Conservation (phyloP, 2,888 invertebrate genomes). For the Nephrotoma flavescens region DNA sequence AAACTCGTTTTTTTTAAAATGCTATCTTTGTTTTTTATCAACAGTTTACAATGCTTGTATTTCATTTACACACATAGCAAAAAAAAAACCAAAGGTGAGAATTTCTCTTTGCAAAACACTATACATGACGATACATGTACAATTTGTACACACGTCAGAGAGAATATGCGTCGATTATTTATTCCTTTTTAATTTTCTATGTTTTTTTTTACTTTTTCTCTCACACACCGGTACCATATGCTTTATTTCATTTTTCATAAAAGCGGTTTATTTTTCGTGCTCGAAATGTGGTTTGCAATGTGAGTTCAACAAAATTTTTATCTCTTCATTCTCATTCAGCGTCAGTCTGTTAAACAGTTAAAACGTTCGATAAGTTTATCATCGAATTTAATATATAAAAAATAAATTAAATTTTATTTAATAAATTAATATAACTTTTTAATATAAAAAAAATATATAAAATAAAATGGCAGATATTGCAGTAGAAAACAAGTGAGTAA, state of each 20-base stretch:
- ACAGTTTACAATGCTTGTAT: not conserved
- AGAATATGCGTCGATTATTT: not conserved
- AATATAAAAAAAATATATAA: constrained; percentile 13
- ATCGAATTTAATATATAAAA: not conserved
- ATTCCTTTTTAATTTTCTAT: not conserved
- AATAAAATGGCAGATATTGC: constrained; percentile 33
- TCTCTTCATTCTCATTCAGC: constrained; percentile 28
- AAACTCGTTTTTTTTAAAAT: not conserved
- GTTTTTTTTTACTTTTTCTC: not conserved
- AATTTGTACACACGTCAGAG: not conserved
- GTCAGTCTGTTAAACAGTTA: constrained; percentile 26
- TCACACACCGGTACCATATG: not conserved
- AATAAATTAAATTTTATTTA: not conserved
- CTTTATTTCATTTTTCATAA: not conserved
- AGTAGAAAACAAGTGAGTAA: constrained; percentile 33
- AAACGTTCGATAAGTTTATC: constrained; percentile 16
- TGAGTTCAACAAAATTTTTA: not conserved
- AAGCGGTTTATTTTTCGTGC: not conserved
- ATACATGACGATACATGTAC: not conserved
- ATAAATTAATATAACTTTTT: not conserved
- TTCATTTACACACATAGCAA: not conserved
- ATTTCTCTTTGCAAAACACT: not conserved
- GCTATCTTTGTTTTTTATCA: not conserved
- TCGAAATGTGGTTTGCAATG: not conserved
- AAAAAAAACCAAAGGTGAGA: not conserved